Conservation (phyloP, 2,888 invertebrate species). For the Halocaridina rubra region DNA sequence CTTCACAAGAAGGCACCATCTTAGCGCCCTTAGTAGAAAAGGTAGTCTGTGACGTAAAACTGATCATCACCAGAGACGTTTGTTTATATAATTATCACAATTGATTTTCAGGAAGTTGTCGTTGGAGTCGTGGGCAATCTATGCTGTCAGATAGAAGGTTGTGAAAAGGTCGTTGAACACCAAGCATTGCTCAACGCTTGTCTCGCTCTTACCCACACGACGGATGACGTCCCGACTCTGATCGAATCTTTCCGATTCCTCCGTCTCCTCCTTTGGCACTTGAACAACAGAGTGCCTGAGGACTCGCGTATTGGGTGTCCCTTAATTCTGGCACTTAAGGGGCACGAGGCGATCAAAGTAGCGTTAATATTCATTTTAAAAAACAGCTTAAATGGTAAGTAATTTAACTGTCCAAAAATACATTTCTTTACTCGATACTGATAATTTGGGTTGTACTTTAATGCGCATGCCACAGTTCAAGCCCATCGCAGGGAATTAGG, state of each 20-base stretch:
- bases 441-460: no score
- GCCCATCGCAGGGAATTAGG: no score
- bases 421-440: no score
- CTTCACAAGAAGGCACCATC: no score
- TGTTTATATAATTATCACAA: background rate
- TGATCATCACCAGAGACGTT: no score
- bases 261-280: slow-evolving; percentile 68
- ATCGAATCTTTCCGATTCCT: slow-evolving; percentile 80
- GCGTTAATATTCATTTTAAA: slow-evolving; percentile 77
- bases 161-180: slow-evolving; percentile 73
- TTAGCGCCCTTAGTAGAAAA: no score
- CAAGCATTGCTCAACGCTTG: slow-evolving; percentile 65
- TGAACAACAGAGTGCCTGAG: slow-evolving; percentile 70
- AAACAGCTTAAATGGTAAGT: slow-evolving; percentile 77
- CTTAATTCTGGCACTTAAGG: slow-evolving; percentile 69
- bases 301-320: slow-evolving; percentile 71
- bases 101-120: slow-evolving; percentile 78
- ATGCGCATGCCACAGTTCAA: no score
- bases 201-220: slow-evolving; percentile 64
- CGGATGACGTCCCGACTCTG: slow-evolving; percentile 79
- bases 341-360: slow-evolving; percentile 52
- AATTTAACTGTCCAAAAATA: background rate
- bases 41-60: no score
- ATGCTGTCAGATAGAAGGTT: slow-evolving; percentile 77
- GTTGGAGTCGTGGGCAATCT: slow-evolving; percentile 88